Conservation (phyloP, 2,888 invertebrate species). For the Alloscopus bannaensis region DNA sequence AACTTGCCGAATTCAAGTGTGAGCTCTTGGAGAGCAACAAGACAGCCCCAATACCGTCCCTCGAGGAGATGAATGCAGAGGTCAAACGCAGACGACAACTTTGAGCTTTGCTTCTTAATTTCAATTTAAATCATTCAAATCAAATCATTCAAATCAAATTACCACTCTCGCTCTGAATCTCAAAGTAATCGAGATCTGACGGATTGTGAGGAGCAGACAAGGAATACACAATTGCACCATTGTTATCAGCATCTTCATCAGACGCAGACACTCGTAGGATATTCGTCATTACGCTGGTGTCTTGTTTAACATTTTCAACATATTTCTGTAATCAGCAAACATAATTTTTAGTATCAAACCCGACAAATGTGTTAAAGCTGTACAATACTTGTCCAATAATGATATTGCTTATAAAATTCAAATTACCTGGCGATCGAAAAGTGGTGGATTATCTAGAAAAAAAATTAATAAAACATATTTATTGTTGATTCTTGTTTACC, state of each 20-base stretch:
- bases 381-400: too few species aligned
- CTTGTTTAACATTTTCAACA: slow-evolving; percentile 97
- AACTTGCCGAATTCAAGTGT: neutral
- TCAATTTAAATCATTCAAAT: too few species aligned
- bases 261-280: slow-evolving; percentile 96
- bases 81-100: neutral
- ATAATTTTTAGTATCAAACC: neutral
- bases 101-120: too few species aligned
- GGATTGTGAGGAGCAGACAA: slow-evolving; percentile 92
- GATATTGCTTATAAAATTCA: neutral
- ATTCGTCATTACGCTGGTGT: slow-evolving; percentile 95
- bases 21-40: neutral
- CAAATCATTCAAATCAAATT: too few species aligned
- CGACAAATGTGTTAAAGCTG: neutral
- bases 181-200: slow-evolving; percentile 94
- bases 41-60: neutral
- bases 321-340: slow-evolving; percentile 84
- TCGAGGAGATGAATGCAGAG: neutral
- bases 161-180: slow-evolving; percentile 96
- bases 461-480: neutral
- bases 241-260: slow-evolving; percentile 97
- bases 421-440: slow-evolving; percentile 93
- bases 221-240: slow-evolving; percentile 95
- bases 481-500: neutral
- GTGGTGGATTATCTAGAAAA: slow-evolving; percentile 80